Base-by-base conservation (phyloP, 2,888 invertebrate species). In the Epinotia nisella region DNA sequence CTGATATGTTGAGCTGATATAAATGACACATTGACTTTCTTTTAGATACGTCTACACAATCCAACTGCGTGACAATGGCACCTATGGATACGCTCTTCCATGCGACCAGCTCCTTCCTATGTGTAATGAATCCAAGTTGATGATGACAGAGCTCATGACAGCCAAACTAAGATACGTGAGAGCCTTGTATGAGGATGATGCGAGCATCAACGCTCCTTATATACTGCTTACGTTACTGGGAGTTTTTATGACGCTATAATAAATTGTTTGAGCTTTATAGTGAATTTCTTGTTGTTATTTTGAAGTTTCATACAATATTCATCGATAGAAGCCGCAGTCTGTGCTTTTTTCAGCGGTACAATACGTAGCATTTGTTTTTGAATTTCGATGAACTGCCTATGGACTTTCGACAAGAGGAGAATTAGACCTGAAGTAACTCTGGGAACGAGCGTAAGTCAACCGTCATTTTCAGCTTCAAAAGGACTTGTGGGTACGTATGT, bases 21-120 rank as follows among this genome's bases (percentile, higher is more conserved):
- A 24, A 24, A 2, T 24, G 21, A 24, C 21, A 24, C 21, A 24
- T 24, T 2, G 2, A 24, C 2, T 24, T 60, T 35, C 68, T 80
- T 75, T 0, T 79, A 92, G 92, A 55, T 89, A 87, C 66, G 91
- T 89, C 0, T 83, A 85, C 76, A 85, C 88, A 0, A 83, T 92
- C 17, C 77, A 85, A 0, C 87, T 96, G 0, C 91, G 96, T 1
- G 97, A 97, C 81, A 94, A 88, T 2, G 97, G 96, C 0, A 82
- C 86, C 0, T 95, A 94, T 80, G 97, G 97, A 0, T 96, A 96
- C 81, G 84, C 96, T 0, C 88, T 97, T 0, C 97, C 97, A 0
- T 84, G 95, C 0, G 85, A 90, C 0, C 94, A 95, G 80, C 97
- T 97, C 72, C 80, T 94, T 5, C 94, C 95, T 13, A 94, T 95